Base-by-base conservation (phyloP, 2,113 vertebrate genomes). In the Hemibates koningsi region DNA sequence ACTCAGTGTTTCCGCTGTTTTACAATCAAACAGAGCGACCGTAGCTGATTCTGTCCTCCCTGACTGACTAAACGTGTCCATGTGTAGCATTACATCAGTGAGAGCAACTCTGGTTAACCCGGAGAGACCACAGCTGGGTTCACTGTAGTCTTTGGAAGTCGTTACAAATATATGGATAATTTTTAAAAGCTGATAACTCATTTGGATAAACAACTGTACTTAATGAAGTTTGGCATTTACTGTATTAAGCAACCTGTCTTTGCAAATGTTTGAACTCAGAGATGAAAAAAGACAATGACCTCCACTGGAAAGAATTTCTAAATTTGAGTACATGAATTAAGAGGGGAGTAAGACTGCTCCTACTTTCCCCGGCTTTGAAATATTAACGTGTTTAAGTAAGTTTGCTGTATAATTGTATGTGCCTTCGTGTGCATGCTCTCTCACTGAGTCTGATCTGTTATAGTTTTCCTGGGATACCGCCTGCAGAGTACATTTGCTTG, bases 261-360 rank as follows among this genome's bases (percentile, higher is more conserved):
- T 86, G 91, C 84, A 88, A 86, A 82, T 56, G 19, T 78, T 91
- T 92, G 91, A 81, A 82, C 36, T 84, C 82, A 83, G 21, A 29
- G 68, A 88, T 86, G 45, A 45, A 66, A 88, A 83, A 68, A 83
- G 66, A 88, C 34, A 83, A 52, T 93, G 94, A 93, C 90, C 86
- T 93, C 71, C 45, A 24, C 59, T 91, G 93, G 93, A 95, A 95
- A 81, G 89, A 92, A 94, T 95, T 91, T 92, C 59, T 53, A 84
- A 81, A 79, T 91, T 89, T 82, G 32, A 90, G 41, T 50, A 29
- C 57, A 87, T 82, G n/a, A 84, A 80, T 85, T 83, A 80, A 54
- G 48, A 86, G 29, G 88, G 68, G 88, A 89, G 83, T 66, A 16
- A 63, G 8, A 66, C 78, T 73, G 36, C 88, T 87, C 6, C 83